Base-by-base conservation (phyloP, 2,888 invertebrate genomes). In the Euplagia quadripunctaria region DNA sequence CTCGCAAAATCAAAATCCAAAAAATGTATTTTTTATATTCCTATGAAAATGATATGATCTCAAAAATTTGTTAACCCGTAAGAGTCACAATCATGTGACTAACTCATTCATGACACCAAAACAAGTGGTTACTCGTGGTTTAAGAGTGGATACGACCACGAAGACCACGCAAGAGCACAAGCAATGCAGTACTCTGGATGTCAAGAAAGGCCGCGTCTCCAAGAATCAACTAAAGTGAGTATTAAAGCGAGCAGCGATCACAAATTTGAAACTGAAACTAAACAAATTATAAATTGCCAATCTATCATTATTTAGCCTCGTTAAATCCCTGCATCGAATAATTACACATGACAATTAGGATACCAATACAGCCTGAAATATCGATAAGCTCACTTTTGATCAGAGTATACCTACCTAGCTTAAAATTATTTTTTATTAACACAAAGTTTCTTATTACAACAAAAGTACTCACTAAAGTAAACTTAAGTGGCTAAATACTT, bases 21-120 rank as follows among this genome's bases (percentile, higher is more conserved):
- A 68, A 76, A 77, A 52, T 71, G 52, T 68, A 12, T 80, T 58
- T 42, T 69, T 73, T 4, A 17, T 73, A 41, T 73, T 73, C 42
- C 64, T 73, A 20, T 73, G 31, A 73, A 61, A 69, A 49, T 64
- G 17, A 20, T 43, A 12, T 52, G 31, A 31, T 17, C 52, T 20
- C 12, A 42, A 42, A 8, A 51, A 70, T 65, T 64, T n/a, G n/a
- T 55, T 9, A 51, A n/a, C 9, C 7, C 14, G 31, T 11, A 51
- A 51, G 12, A 31, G 17, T n/a, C 4, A n/a, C 41, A 49, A 63
- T 51, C n/a, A 70, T 70, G 63, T 64, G 63, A 31, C 14, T 12
- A 14, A 61, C 20, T 7, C 31, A 61, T 61, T 12, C 51, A 46
- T 69, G n/a, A 20, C 61, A 61, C 31, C 6, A 49, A 49, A 31